These are phyloP conservation scores for Melanotaenia duboulayi DNA, from an alignment of 2,113 vertebrate genomes.

Conservation along the genomic window DNA sequence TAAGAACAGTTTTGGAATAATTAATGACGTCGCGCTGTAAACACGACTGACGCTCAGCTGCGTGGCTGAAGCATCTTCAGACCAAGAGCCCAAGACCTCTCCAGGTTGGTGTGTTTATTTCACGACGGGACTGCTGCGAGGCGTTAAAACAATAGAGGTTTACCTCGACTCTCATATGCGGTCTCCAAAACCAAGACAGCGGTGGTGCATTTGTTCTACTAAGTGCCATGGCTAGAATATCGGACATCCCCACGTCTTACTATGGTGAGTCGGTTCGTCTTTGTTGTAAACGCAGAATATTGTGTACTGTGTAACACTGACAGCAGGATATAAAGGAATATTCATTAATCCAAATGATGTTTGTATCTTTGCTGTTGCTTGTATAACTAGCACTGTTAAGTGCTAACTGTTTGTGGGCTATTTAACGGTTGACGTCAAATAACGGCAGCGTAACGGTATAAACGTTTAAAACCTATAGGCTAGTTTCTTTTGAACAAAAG, in stretches of 20 bases:
- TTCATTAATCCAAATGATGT: background rate
- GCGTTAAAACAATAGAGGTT: conserved; percentile 34
- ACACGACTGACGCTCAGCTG: conserved; percentile 80
- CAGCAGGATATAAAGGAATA: background rate
- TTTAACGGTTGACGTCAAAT: conserved; percentile 38
- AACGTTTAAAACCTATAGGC: conserved; percentile 16
- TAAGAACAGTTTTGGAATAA: conserved; percentile 71
- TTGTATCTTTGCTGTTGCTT: conserved; percentile 5
- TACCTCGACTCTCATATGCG: conserved; percentile 77
- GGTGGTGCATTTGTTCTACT: conserved; percentile 62
- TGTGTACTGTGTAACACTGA: conserved; percentile 34
- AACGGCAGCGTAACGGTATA: conserved; percentile 12
- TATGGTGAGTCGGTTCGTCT: conserved; percentile 78
- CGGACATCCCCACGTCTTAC: conserved; percentile 75
- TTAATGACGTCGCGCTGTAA: conserved; percentile 82
- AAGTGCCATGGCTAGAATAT: conserved; percentile 81
- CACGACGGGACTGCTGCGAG: conserved; percentile 49
- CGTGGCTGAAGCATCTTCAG: conserved; percentile 76
- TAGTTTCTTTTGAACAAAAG: background rate
- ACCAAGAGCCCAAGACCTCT: conserved; percentile 41
- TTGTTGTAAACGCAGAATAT: conserved; percentile 61
- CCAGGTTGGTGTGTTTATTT: conserved; percentile 42
- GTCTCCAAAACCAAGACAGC: conserved; percentile 70
- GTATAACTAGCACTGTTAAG: conserved; percentile 3
- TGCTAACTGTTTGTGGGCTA: conserved; percentile 19